phyloP scores from a whole-genome alignment of 2,888 invertebrate species.

The Drosophila flavopinicola region DNA sequence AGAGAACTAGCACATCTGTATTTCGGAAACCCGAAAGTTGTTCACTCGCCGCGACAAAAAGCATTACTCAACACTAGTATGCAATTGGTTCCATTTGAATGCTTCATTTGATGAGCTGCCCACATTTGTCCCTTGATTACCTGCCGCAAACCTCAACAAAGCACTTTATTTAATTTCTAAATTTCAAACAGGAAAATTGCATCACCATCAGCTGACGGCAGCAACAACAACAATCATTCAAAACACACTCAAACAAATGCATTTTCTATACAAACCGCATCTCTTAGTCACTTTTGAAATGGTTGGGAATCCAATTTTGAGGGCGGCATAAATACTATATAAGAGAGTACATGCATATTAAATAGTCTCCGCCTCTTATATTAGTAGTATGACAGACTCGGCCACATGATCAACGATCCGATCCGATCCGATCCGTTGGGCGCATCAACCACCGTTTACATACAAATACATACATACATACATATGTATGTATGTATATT shows the following conservation, averaged over 20 bases:
- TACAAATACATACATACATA: background rate
- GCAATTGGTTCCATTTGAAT: slow-evolving; percentile 61
- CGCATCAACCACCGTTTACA: slow-evolving; percentile 12
- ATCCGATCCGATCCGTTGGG: slow-evolving; percentile 42
- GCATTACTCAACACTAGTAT: slow-evolving; percentile 4
- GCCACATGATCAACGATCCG: slow-evolving; percentile 46
- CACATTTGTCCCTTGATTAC: slow-evolving; percentile 34
- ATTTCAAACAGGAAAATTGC: slow-evolving; percentile 56
- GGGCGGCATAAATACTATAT: slow-evolving; percentile 13
- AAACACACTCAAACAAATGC: slow-evolving; percentile 21
- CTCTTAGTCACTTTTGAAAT: slow-evolving; percentile 37
- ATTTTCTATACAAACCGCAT: slow-evolving; percentile 19
- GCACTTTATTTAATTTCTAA: slow-evolving; percentile 56
- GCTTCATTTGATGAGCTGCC: slow-evolving; percentile 46
- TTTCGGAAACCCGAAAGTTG: background rate
- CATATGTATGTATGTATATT: background rate
- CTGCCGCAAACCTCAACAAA: slow-evolving; percentile 24
- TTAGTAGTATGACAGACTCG: slow-evolving; percentile 10
- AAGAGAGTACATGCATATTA: background rate
- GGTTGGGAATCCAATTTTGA: slow-evolving; percentile 39
- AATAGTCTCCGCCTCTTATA: slow-evolving; percentile 10
- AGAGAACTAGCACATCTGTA: no score
- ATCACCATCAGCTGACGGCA: slow-evolving; percentile 44
- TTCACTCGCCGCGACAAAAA: background rate
- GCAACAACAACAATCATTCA: slow-evolving; percentile 15